Evolutionary conservation across 92 coral and sea anemone species (phyloP), one percentile per base, ranked within the genome.

Genomic region (Anthopleura xanthogrammica): DNA sequence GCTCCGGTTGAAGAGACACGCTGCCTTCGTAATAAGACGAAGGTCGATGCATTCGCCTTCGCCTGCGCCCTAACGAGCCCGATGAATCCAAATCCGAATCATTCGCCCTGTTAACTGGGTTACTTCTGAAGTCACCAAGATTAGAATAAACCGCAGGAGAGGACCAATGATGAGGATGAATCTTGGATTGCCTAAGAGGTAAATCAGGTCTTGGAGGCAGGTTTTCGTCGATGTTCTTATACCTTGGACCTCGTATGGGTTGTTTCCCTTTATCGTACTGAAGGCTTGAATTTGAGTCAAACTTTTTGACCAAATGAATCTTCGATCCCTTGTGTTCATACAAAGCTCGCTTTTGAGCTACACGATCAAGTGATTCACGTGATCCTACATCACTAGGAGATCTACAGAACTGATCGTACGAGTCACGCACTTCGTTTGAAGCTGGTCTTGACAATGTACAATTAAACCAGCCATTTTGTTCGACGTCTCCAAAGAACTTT

Each of bases 381-480:
- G 99, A 96, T 17, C 98, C 98, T 22, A 87, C 75, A 4, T 94
- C 99, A 79, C 86, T 90, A 5, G 92, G 89, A 0, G 88, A 81
- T 48, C 87, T 83, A 78, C 98, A 94, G 81, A 96, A 96, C 85
- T 96, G 99, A 72, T 96, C 99, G 64, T 89, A 96, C 9, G 99
- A 96, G 86, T 96, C 99, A 60, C 99, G 98, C 84, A 96, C 92
- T 90, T 96, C 99, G 60, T 91, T 95, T 58, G 94, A 89, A 3
- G 98, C 99, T n/a, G 99, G 98, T 70, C 90, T 79, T 1, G 90
- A 57, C 19, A 94, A 88, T 0, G 98, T 87, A n/a, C 98, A 94
- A 75, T 94, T 95, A 77, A 92, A 94, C 98, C 98, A 94, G 41
- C 91, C 97, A 13, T 89, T 86, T 77, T 77, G 87, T 58, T 89